Conservation (phyloP, 2,113 vertebrate genomes). For the Emberiza fucata region DNA sequence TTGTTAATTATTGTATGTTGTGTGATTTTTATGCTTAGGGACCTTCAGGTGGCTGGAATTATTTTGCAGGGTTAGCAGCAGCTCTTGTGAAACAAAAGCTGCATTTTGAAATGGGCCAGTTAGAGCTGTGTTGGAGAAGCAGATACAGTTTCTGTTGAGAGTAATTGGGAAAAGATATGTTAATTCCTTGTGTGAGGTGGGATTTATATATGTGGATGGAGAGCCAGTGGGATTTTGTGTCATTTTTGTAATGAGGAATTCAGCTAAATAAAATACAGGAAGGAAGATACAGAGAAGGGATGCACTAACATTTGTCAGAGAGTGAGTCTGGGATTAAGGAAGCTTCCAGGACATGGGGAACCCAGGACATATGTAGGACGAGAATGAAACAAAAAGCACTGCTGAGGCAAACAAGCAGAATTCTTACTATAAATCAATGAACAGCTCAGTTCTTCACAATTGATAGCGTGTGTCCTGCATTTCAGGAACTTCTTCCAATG, state of each 20-base stretch:
- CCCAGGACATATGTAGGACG: background rate
- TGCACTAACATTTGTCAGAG: background rate
- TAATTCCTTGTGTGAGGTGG: background rate
- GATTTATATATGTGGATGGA: background rate
- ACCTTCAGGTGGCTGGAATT: background rate
- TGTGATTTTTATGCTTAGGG: background rate
- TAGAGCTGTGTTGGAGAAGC: background rate
- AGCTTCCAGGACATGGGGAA: background rate
- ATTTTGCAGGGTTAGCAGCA: background rate
- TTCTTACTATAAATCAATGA: background rate
- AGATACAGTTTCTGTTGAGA: background rate
- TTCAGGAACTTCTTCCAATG: background rate
- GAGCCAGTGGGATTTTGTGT: background rate
- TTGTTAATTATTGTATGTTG: background rate
- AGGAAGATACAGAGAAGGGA: background rate
- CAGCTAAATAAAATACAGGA: background rate
- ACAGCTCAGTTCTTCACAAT: background rate
- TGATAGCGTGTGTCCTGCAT: rapidly evolving
- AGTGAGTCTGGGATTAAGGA: background rate
- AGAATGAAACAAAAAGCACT: background rate
- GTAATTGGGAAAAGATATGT: background rate
- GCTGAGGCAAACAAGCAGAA: background rate
- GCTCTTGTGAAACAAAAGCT: background rate
- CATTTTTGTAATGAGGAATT: background rate
- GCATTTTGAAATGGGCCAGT: background rate